Evolutionary conservation across 2,797 vertebrate genomes (phyloP).

Genomic region (Gymnocypris eckloni): DNA sequence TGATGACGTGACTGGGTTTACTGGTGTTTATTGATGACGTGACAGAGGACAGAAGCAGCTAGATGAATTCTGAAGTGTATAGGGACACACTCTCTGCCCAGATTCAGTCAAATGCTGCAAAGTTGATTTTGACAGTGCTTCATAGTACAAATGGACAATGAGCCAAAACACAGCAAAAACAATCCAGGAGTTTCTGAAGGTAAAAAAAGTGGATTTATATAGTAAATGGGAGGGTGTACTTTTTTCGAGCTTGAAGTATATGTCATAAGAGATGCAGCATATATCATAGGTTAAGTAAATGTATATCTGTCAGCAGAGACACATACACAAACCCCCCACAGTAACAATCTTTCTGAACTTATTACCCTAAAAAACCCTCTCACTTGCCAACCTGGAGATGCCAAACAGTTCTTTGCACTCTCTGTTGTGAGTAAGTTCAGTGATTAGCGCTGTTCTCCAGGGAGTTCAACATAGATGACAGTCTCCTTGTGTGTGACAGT

Average conservation of each 20-base stretch:
- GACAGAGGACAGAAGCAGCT: no score
- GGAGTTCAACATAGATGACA: slow-evolving; percentile 10
- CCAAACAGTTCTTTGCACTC: slow-evolving; percentile 14
- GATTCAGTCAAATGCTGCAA: no score
- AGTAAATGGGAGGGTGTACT: no score
- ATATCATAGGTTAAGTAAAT: slow-evolving; percentile 1
- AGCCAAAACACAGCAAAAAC: no score
- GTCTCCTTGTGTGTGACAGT: slow-evolving; percentile 25
- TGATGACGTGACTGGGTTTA: no score
- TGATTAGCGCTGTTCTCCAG: slow-evolving; percentile 7
- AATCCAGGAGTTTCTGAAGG: no score
- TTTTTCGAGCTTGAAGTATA: background rate
- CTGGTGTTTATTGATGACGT: no score
- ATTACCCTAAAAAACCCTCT: background rate
- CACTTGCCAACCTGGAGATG: background rate
- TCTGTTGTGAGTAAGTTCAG: slow-evolving; percentile 12
- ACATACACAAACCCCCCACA: background rate
- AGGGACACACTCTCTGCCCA: no score
- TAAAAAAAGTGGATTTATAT: no score
- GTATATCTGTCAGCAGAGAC: background rate
- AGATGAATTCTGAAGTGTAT: no score
- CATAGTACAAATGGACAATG: no score
- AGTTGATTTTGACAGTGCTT: no score
- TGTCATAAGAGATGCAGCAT: background rate
- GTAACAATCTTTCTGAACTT: background rate